Evolutionary conservation across 30 jellyfish, hydroid and myxozoan species (phyloP), one percentile per base, ranked within the genome.

Genomic region (Aurelia coerulea): DNA sequence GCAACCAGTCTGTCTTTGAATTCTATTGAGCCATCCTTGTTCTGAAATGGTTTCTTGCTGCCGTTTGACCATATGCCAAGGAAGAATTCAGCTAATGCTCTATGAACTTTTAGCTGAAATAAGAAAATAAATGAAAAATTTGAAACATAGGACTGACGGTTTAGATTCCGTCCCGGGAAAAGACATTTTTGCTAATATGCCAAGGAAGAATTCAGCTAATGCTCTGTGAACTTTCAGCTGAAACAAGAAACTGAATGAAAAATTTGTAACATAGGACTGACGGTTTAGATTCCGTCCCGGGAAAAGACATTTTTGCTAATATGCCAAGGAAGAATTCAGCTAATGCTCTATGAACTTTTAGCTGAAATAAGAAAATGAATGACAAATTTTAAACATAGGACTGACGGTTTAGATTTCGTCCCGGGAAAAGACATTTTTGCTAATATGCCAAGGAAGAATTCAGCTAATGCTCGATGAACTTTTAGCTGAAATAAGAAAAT

Each of bases 11-110:
- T 66, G 23, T 84, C 93, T 76, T 17, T 10, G 69, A 33, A 58
- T 41, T 67, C 68, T 13, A 56, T 65, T 59, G 62, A 39, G 49
- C 94, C 98, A 52, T 85, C 68, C 4, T 72, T 84, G 65, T 67
- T 53, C 18, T 65, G 72, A 50, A 58, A 68, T 1, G 98, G 93
- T 87, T 91, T 91, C 60, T 51, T 33, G 34, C 31, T 80, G 33
- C 96, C 93, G 51, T 91, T 71, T 15, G 95, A 81, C 94, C 93
- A 91, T 13, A 69, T 68, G 67, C 98, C 98, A 37, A 91, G 60
- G 84, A 91, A 91, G 83, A 75, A 91, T 18, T 91, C 96, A 11
- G 90, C 85, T 31, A 84, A 59, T 14, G 90, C 67, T 32, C 39
- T 72, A 62, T 78, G 91, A 2, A 41, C 54, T 50, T 42, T 64